phyloP scores from a whole-genome alignment of 2,113 vertebrate species.

The Kryptolebias marmoratus region DNA sequence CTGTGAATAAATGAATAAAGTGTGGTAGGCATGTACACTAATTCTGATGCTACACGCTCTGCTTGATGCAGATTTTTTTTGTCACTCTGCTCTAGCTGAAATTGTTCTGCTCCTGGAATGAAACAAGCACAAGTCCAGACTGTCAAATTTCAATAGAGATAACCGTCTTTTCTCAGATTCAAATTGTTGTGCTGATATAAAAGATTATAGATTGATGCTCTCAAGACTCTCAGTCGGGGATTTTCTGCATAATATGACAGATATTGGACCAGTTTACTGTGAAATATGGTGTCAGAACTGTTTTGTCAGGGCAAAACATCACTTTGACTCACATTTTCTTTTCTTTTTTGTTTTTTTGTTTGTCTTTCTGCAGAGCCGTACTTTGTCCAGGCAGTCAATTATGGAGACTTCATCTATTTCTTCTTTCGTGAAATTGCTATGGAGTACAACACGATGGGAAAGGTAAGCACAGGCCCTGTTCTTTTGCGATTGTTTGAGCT shows the following conservation, averaged over 20 bases:
- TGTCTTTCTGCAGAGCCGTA: conserved; percentile 88
- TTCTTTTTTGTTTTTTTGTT: conserved; percentile 9
- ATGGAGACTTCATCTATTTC: conserved; percentile 97
- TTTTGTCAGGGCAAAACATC: conserved; percentile 47
- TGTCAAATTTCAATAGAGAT: conserved; percentile 66
- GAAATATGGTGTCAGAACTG: conserved; percentile 60
- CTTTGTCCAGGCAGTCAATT: conserved; percentile 96
- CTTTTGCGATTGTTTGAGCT: conserved; percentile 58
- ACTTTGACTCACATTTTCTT: conserved; percentile 38
- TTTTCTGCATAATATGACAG: conserved; percentile 64
- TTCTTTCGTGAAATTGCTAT: conserved; percentile 99
- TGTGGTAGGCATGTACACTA: conserved; percentile 31
- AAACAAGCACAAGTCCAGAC: conserved; percentile 60
- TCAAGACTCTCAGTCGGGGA: conserved; percentile 38
- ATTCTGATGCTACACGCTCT: conserved; percentile 56
- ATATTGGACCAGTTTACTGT: conserved; percentile 60
- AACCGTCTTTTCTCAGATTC: conserved; percentile 46
- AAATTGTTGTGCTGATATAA: conserved; percentile 62
- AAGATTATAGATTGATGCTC: conserved; percentile 66
- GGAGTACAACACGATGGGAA: conserved; percentile 99
- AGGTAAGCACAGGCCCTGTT: conserved; percentile 83
- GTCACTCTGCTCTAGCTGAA: conserved; percentile 50
- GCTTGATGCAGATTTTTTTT: conserved; percentile 53
- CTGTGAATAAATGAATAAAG: conserved; percentile 21
- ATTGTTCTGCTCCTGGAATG: conserved; percentile 57